Base-by-base conservation (phyloP, 2,888 invertebrate species). In the Amiota mariae region DNA sequence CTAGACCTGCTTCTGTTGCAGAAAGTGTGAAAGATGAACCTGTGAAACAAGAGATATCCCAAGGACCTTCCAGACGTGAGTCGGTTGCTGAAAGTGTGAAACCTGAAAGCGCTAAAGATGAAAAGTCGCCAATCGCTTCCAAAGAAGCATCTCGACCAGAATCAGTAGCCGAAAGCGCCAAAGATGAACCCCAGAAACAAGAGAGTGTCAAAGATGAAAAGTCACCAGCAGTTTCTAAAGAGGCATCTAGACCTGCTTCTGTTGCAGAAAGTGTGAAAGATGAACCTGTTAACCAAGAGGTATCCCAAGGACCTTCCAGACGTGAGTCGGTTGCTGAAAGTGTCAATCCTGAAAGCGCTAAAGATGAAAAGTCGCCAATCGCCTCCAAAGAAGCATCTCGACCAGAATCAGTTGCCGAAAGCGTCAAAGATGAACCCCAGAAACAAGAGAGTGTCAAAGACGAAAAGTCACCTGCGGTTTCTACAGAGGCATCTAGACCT, bases 401-500 rank as follows among this genome's bases (percentile, higher is more conserved):
- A 2, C 67, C 72, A 47, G 72, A 57, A 70, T 75, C 77, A 8
- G 63, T 67, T 12, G 66, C 54, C 18, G 77, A 57, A 54, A 72
- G 71, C 18, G 54, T 63, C 2, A 75, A 76, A 48, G 71, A 68
- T n/a, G 72, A 66, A 61, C 67, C 64, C 13, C 51, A 54, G 6
- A 75, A 76, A 0, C 12, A 51, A 51, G 51, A 51, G 51, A 51
- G 51, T 51, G 51, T 51, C 1, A 59, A 1, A 72, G 76, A 72
- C 15, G 72, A 72, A 3, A 72, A 72, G 1, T 76, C 79, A 0
- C 63, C 57, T 15, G 12, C 56, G 12, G 71, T 46, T 0, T 77
- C 79, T 0, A 76, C 70, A 20, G 78, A 76, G 12, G 77, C 81
- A 6, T 78, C 81, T 0, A 76, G 77, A 11, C 88, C 88, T 63